Evolutionary conservation across 2,888 invertebrate genomes (phyloP).

Genomic region (Lithophane ornitopus): DNA sequence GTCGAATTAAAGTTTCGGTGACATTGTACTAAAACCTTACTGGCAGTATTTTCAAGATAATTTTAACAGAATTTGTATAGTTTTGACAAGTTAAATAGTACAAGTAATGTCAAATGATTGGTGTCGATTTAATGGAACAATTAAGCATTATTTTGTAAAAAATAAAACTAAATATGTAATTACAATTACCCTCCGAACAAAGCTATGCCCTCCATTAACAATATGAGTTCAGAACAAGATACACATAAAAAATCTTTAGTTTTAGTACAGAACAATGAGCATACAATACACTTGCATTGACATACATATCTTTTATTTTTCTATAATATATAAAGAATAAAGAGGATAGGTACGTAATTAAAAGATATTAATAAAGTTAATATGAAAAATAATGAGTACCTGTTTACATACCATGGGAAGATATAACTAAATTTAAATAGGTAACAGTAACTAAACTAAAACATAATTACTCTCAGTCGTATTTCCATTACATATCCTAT

Average conservation of each 20-base stretch:
- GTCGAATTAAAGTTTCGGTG: slow-evolving; percentile 22
- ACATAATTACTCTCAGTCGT: slow-evolving; percentile 65
- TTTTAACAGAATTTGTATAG: slow-evolving; percentile 22
- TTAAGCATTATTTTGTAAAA: slow-evolving; percentile 56
- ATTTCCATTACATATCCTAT: slow-evolving; percentile 56
- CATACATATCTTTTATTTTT: slow-evolving; percentile 13
- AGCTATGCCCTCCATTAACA: slow-evolving; percentile 40
- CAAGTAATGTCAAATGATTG: slow-evolving; percentile 24
- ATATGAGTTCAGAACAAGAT: slow-evolving; percentile 42
- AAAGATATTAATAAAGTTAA: slow-evolving; percentile 43
- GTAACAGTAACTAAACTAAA: slow-evolving; percentile 66
- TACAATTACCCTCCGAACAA: slow-evolving; percentile 53
- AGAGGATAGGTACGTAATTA: slow-evolving; percentile 39
- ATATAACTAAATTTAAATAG: slow-evolving; percentile 58
- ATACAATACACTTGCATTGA: slow-evolving; percentile 44
- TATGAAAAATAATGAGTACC: slow-evolving; percentile 61
- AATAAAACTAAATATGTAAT: slow-evolving; percentile 58
- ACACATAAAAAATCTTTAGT: slow-evolving; percentile 34
- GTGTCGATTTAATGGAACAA: slow-evolving; percentile 39
- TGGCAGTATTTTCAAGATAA: slow-evolving; percentile 18
- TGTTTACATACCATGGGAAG: slow-evolving; percentile 49
- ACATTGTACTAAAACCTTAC: slow-evolving; percentile 29
- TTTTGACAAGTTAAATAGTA: slow-evolving; percentile 8
- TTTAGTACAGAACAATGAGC: slow-evolving; percentile 44
- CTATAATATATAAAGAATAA: slow-evolving; percentile 34